Percentiles rank a stretch among this genome's conserved stretches.
phyloP scores from a whole-genome alignment of 2,888 invertebrate species.

The Eutolmus rufibarbis region DNA sequence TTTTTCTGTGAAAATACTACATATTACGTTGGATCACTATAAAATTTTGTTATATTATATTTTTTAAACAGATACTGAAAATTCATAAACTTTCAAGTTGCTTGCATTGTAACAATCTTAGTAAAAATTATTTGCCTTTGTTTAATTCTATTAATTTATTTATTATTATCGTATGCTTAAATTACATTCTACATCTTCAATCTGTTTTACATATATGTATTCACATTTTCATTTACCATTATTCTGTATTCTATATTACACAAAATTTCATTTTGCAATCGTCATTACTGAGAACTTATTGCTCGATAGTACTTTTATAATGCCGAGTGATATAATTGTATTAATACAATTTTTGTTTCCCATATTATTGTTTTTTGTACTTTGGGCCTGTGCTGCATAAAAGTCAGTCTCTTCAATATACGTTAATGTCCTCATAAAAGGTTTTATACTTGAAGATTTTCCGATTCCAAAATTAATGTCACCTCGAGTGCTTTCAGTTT shows the following conservation, averaged over 20 bases:
- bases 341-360: neutral
- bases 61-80: too few species aligned
- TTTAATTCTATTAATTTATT: too few species aligned
- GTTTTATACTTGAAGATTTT: neutral
- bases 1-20: too few species aligned
- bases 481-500: constrained; percentile 20
- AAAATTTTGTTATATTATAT: too few species aligned
- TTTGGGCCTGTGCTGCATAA: neutral
- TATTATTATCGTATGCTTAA: too few species aligned
- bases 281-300: neutral
- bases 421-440: neutral
- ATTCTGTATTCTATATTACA: neutral
- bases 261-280: neutral
- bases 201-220: too few species aligned
- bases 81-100: too few species aligned
- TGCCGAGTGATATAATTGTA: neutral
- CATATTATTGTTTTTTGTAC: neutral
- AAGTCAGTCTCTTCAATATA: neutral
- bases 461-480: constrained; percentile 10
- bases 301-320: neutral
- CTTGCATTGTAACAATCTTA: too few species aligned
- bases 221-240: neutral
- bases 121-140: too few species aligned
- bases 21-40: too few species aligned
- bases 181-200: too few species aligned